A percentile compares a stretch with the other conserved stretches of the same genome.
Evolutionary conservation across 1,140 invertebrate genomes (phyloP).

Genomic region (Polyergus mexicanus): DNA sequence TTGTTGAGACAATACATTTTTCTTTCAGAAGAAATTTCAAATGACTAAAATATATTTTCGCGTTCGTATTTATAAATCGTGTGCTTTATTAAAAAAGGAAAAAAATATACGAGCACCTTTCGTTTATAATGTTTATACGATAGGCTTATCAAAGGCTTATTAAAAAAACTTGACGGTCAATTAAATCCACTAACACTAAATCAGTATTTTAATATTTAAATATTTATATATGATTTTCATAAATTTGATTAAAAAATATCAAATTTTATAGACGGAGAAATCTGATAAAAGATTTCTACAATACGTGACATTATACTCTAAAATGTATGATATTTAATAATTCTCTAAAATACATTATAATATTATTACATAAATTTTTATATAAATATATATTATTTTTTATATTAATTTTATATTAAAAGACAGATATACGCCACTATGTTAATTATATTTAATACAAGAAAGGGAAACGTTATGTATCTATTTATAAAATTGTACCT

Average conservation of each 20-base stretch:
- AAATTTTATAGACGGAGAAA: not conserved
- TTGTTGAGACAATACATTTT: not conserved
- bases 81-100: not conserved
- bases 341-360: not conserved
- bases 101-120: not conserved
- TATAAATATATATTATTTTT: not conserved
- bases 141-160: not conserved
- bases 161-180: slow-evolving; percentile 17
- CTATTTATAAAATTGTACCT: not conserved
- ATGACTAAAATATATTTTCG: not conserved
- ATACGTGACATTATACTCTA: not conserved
- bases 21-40: slow-evolving; percentile 2
- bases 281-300: not conserved
- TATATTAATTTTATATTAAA: not conserved
- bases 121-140: slow-evolving; percentile 26
- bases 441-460: not conserved
- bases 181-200: slow-evolving; percentile 15
- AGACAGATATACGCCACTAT: not conserved
- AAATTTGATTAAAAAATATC: not conserved
- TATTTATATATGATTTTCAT: not conserved
- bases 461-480: not conserved
- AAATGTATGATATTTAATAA: not conserved
- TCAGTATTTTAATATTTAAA: slow-evolving; percentile 29
- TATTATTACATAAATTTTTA: not conserved
- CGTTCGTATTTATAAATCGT: not conserved